These are phyloP conservation scores for Lates japonicus DNA, from an alignment of 2,797 vertebrate genomes.

Conservation along the genomic window DNA sequence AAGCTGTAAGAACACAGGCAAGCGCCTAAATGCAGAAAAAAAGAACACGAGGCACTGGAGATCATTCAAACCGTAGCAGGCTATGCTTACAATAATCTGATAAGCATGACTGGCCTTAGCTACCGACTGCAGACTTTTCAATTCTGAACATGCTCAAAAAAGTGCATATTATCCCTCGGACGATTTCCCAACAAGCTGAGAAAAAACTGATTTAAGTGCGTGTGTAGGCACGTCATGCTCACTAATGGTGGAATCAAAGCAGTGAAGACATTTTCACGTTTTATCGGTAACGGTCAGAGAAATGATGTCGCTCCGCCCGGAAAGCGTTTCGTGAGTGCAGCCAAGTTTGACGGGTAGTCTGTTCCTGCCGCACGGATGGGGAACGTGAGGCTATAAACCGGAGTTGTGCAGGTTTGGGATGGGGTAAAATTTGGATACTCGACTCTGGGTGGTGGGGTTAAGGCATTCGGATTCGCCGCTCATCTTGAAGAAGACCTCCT, in stretches of 20 bases:
- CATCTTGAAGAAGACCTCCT: constrained; percentile 99
- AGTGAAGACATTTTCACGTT: constrained; percentile 46
- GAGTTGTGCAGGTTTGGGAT: constrained; percentile 96
- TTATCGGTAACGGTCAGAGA: constrained; percentile 22
- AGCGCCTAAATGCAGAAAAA: constrained; percentile 37
- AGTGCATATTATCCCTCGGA: constrained; percentile 64
- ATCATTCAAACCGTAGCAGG: constrained; percentile 64
- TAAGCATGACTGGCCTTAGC: constrained; percentile 49
- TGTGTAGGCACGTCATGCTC: constrained; percentile 75
- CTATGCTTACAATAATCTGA: constrained; percentile 53
- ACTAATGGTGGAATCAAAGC: constrained; percentile 50
- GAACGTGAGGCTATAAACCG: constrained; percentile 81
- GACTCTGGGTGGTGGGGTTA: constrained; percentile 96
- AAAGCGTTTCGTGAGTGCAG: constrained; percentile 42
- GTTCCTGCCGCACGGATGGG: constrained; percentile 9
- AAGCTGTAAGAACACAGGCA: constrained; percentile 38
- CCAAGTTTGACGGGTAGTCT: constrained; percentile 21
- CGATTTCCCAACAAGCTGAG: constrained; percentile 53
- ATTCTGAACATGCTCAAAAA: constrained; percentile 71
- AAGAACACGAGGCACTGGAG: constrained; percentile 76
- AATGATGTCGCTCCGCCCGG: constrained; percentile 22
- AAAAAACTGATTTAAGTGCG: constrained; percentile 29
- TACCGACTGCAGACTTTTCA: constrained; percentile 51
- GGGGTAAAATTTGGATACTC: constrained; percentile 98
- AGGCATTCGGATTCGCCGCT: constrained; percentile 99